Base-by-base conservation (phyloP, 2,797 vertebrate species). In the Molossus alvarezi region DNA sequence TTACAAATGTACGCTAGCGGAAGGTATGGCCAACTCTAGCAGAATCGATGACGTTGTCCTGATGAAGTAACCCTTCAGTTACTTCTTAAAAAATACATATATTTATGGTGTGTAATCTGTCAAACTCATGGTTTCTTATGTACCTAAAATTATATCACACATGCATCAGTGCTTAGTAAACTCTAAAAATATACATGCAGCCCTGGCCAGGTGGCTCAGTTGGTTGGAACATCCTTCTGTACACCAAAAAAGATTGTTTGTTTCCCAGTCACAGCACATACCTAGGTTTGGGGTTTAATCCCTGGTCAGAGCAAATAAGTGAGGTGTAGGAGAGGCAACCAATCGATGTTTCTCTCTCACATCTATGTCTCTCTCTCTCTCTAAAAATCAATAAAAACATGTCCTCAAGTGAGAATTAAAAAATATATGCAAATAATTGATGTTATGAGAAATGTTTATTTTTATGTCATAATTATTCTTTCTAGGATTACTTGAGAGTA, bases 371-470 rank as follows among this genome's bases (percentile, higher is more conserved):
- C 64, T 65, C 64, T 65, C 64, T 65, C 64, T 65, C 64, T 65
- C 64, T 65, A 6, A n/a, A n/a, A 65, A n/a, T 65, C n/a, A 65
- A 65, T 65, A 65, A 65, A 45, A n/a, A n/a, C 27, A 65, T 20
- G 2, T 8, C 18, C 57, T 57, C 20, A 20, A 6, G 8, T 57
- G 57, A 57, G 57, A 1, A 57, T 57, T 57, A 57, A 77, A 73
- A 64, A 33, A 72, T 69, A 79, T 4, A 87, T 64, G 8, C 2
- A 72, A n/a, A 1, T 57, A 71, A 85, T 41, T 20, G 3, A 20
- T 90, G 4, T 75, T 83, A 83, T 83, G 67, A 71, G 13, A 80
- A 83, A 27, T 21, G 73, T 81, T 53, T 75, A 41, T 92, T 64
- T 67, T 25, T 45, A 77, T 64, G 8, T 65, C 3, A 37, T 79